phyloP scores from a whole-genome alignment of 2,113 vertebrate genomes.

The Menidia beryllina region DNA sequence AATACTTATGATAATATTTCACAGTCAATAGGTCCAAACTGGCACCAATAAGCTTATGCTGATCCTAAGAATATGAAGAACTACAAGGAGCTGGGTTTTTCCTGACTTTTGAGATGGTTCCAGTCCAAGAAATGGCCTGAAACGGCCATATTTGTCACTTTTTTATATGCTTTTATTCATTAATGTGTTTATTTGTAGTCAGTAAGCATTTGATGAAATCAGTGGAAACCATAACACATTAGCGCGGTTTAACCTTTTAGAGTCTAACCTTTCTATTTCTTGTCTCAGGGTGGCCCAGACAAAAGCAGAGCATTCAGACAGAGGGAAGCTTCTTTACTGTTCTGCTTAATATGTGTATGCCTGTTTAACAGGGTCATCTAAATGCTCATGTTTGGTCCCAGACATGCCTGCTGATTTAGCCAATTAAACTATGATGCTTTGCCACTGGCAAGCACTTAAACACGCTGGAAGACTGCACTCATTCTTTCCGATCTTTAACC shows the following conservation, averaged over 20 bases:
- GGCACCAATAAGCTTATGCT: conserved; percentile 44
- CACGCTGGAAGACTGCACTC: conserved; percentile 57
- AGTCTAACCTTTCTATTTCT: conserved; percentile 23
- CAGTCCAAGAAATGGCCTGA: conserved; percentile 41
- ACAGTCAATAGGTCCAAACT: conserved; percentile 26
- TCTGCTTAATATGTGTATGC: conserved; percentile 5
- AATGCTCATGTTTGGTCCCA: conserved; percentile 42
- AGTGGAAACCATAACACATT: conserved; percentile 4
- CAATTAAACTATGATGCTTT: conserved; percentile 61
- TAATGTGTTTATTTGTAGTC: conserved; percentile 5
- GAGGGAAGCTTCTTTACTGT: conserved; percentile 29
- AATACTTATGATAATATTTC: conserved; percentile 57
- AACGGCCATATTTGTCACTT: conserved; percentile 20
- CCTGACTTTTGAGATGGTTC: conserved; percentile 45
- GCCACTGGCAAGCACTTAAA: conserved; percentile 66
- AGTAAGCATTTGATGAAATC: conserved; percentile 17
- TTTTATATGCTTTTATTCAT: background rate
- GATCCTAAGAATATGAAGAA: conserved; percentile 64
- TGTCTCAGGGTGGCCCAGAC: conserved; percentile 18
- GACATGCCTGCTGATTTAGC: conserved; percentile 56
- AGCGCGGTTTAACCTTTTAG: too few relatives aligned
- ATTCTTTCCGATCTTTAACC: conserved; percentile 63
- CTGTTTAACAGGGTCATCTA: conserved; percentile 7
- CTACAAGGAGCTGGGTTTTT: conserved; percentile 59
- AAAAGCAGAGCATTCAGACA: conserved; percentile 30